Evolutionary conservation across 1,140 invertebrate species (phyloP).

Genomic region (Agrilus planipennis): DNA sequence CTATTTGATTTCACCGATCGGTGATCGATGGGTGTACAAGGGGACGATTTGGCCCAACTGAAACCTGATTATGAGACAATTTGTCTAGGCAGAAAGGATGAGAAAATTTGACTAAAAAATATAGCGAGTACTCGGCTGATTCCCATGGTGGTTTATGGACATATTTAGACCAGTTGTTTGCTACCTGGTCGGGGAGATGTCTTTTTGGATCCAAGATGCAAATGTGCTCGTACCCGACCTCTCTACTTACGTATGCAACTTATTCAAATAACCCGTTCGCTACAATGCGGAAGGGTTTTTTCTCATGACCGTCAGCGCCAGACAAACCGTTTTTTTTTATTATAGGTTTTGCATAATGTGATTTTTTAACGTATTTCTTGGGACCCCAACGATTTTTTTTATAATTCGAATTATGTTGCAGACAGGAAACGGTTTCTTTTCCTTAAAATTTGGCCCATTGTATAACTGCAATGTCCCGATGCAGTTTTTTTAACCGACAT

Average conservation of each 20-base stretch:
- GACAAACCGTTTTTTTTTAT: no score
- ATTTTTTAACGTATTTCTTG: no score
- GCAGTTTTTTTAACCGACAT: no score
- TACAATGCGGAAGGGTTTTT: slow-evolving; percentile 22
- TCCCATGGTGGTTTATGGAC: slow-evolving; percentile 5
- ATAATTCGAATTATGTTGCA: no score
- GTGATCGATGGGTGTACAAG: neutral
- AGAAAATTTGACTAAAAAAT: slow-evolving; percentile 9
- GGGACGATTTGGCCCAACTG: neutral
- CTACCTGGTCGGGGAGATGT: slow-evolving; percentile 24
- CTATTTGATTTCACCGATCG: slow-evolving; percentile 10
- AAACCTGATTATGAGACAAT: slow-evolving; percentile 5
- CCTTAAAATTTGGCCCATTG: no score
- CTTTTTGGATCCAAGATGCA: slow-evolving; percentile 26
- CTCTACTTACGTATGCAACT: slow-evolving; percentile 25
- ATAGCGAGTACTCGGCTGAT: neutral
- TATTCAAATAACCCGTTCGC: slow-evolving; percentile 26
- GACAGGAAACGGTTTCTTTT: no score
- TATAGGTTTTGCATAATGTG: no score
- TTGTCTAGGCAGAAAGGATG: slow-evolving; percentile 7
- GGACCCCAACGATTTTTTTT: no score
- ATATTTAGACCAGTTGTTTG: slow-evolving; percentile 8
- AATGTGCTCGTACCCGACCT: slow-evolving; percentile 23
- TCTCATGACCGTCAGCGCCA: slow-evolving; percentile 23
- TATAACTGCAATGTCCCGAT: no score